phyloP scores from a whole-genome alignment of 2,113 vertebrate genomes.

The Toxotes chatareus region DNA sequence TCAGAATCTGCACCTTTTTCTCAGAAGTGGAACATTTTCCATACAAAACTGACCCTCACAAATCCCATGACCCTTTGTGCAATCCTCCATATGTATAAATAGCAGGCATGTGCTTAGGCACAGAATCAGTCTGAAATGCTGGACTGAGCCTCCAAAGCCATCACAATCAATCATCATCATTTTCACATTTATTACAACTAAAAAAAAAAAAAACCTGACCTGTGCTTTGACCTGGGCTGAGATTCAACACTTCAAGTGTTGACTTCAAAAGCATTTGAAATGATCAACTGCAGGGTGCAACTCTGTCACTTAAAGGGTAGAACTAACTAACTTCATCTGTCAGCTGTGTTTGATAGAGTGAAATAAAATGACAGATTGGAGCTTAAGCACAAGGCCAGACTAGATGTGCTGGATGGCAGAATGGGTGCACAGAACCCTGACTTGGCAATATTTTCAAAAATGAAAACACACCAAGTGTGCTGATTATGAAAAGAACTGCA shows the following conservation, averaged over 20 bases:
- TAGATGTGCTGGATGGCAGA: conserved; percentile 31
- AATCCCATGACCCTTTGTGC: not conserved
- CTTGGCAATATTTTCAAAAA: conserved; percentile 44
- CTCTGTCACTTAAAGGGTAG: conserved; percentile 2
- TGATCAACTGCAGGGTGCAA: not conserved
- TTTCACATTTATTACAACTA: conserved; percentile 8
- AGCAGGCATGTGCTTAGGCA: not conserved
- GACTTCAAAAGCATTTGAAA: conserved; percentile 1
- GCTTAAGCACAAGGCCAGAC: conserved; percentile 29
- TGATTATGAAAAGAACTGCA: conserved; percentile 53
- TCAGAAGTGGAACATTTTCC: not conserved
- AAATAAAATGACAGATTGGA: conserved; percentile 46
- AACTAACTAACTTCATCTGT: not conserved
- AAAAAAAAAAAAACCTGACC: not conserved
- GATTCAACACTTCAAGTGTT: not conserved
- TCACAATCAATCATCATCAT: not conserved
- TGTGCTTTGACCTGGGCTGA: not conserved
- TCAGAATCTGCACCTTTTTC: not conserved
- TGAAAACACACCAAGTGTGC: conserved; percentile 50
- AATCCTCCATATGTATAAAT: not conserved
- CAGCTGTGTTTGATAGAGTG: not conserved
- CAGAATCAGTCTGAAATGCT: not conserved
- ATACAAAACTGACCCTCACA: not conserved
- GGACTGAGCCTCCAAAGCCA: not conserved
- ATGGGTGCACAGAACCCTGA: conserved; percentile 31